Percentiles rank a stretch among this genome's conserved stretches.
Conservation (phyloP, 2,113 vertebrate genomes). For the Lates calcarifer region DNA sequence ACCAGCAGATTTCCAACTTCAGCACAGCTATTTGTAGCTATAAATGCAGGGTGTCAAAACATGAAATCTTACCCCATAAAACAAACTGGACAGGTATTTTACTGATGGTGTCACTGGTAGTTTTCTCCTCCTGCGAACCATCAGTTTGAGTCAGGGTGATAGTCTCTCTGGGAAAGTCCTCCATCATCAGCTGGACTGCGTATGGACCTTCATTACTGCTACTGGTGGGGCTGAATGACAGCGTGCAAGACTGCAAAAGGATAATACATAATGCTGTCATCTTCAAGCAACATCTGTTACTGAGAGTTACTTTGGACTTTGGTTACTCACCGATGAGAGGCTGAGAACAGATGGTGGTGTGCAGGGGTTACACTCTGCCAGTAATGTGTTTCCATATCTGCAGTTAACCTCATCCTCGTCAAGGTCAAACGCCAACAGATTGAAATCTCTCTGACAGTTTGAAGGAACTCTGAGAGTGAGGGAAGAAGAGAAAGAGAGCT, state of each 20-base stretch:
- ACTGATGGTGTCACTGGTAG: slow-evolving; percentile 27
- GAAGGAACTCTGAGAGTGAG: slow-evolving; percentile 49
- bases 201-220: background rate
- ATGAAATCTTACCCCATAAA: slow-evolving; percentile 27
- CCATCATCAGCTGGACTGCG: slow-evolving; percentile 64
- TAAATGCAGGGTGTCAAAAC: background rate
- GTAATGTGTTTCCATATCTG: slow-evolving; percentile 2
- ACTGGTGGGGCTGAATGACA: slow-evolving; percentile 9
- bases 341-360: slow-evolving; percentile 17
- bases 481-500: background rate
- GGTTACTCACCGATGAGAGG: slow-evolving; percentile 45
- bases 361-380: slow-evolving; percentile 31
- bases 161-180: slow-evolving; percentile 55
- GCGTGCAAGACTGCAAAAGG: slow-evolving; percentile 47
- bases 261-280: background rate
- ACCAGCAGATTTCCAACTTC: no score
- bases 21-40: background rate
- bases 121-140: background rate
- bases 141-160: slow-evolving; percentile 37
- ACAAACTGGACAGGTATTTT: slow-evolving; percentile 70
- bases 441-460: slow-evolving; percentile 55
- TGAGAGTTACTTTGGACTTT: no score
- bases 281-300: no score
- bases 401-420: slow-evolving; percentile 53
- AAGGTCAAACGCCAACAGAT: slow-evolving; percentile 59